Evolutionary conservation across 2,797 vertebrate species (phyloP).

Genomic region (Babyrousa celebensis): DNA sequence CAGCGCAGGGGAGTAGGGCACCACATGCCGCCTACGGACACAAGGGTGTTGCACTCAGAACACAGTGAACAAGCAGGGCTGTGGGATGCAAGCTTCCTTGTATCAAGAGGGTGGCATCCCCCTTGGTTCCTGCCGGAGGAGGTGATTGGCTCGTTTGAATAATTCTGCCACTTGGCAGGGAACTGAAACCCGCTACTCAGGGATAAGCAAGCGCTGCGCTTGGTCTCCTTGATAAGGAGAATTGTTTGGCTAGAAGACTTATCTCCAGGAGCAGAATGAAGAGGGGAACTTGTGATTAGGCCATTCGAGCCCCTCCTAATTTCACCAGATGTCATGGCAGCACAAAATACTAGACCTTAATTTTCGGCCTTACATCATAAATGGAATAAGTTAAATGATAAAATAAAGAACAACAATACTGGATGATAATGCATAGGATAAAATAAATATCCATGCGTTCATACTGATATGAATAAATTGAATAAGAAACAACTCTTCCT

Average conservation of each 20-base stretch:
- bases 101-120: background rate
- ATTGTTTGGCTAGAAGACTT: background rate
- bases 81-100: background rate
- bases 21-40: background rate
- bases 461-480: background rate
- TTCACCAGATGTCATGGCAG: conserved; percentile 7
- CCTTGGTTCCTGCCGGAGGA: background rate
- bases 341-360: background rate
- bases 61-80: background rate
- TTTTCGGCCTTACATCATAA: background rate
- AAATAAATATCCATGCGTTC: background rate
- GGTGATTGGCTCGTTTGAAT: background rate
- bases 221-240: background rate
- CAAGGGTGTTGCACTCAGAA: background rate
- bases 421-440: background rate
- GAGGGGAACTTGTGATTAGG: background rate
- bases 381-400: conserved; percentile 30
- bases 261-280: background rate
- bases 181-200: background rate
- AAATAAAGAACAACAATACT: background rate
- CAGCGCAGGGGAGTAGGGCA: background rate
- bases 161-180: background rate
- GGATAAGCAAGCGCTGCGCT: background rate
- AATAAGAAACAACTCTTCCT: background rate
- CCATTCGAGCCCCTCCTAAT: background rate